Base-by-base conservation (phyloP, 2,113 vertebrate genomes). In the Mohoua ochrocephala region DNA sequence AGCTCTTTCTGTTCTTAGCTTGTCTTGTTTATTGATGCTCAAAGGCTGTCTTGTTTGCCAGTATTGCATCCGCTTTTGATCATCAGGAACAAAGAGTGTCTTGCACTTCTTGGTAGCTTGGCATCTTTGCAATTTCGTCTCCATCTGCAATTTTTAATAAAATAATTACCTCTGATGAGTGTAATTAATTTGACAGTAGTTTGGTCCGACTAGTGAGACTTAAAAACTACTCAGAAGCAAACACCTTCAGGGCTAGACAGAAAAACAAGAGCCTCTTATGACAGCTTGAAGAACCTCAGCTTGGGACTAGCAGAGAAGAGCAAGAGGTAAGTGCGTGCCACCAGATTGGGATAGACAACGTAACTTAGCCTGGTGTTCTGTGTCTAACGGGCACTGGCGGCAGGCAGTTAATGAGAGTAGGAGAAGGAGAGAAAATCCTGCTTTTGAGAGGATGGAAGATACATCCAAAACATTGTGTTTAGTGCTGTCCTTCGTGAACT, bases 1-100 rank as follows among this genome's bases (percentile, higher is more conserved):
- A 84, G 74, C 70, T 71, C 84, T 84, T 87, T 92, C 93, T 95
- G 91, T 87, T 84, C 95, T 84, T 91, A 94, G 60, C 81, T 94
- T 91, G 75, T 95, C 69, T 56, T 84, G 80, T 92, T 94, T 96
- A 59, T 84, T 91, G 91, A 84, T 91, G 92, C 85, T 94, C 64
- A 59, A 83, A 87, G 50, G 28, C 39, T 61, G 10, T 54, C 77
- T 75, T 73, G 9, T 82, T 82, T 89, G 57, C 45, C 82, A 74
- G 56, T 13, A 30, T 45, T 49, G 59, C 68, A n/a, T 86, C 68
- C 6, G 1, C 56, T 93, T 91, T 81, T 41, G 31, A 56, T 84
- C 7, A 0, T 30, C 44, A 9, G 59, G 31, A 71, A 41, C 68
- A 56, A 87, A 61, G 45, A 44, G 28, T 13, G 5, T 54, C 52